Percentiles rank a stretch among this genome's conserved stretches.
Conservation (phyloP, 2,113 vertebrate species). For the Xenus cinereus region DNA sequence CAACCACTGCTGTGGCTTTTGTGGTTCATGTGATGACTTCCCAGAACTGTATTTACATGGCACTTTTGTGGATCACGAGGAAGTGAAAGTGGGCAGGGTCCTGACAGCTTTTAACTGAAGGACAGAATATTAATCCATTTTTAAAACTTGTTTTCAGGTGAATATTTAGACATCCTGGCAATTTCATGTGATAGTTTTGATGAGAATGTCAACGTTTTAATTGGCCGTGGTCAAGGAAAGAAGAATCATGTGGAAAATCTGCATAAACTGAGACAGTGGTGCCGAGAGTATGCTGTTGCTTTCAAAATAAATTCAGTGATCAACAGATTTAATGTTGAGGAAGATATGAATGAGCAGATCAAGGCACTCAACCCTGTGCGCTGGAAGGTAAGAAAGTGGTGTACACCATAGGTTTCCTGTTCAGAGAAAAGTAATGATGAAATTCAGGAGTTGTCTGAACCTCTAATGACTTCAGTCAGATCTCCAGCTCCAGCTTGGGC, state of each 20-base stretch:
- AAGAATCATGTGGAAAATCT: constrained; percentile 89
- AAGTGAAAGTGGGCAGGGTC: neutral
- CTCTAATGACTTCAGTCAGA: neutral
- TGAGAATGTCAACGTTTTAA: constrained; percentile 86
- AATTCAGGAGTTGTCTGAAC: neutral
- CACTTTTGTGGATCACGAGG: neutral
- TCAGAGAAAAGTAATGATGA: neutral
- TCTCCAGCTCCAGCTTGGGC: neutral
- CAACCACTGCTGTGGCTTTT: neutral
- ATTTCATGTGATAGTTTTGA: constrained; percentile 94
- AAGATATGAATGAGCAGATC: constrained; percentile 87
- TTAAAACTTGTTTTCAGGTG: constrained; percentile 70
- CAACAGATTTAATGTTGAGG: constrained; percentile 88
- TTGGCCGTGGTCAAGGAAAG: constrained; percentile 87
- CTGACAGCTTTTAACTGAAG: neutral
- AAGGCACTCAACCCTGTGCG: constrained; percentile 83
- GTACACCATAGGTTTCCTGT: neutral
- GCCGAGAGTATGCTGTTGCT: constrained; percentile 85
- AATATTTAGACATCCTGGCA: constrained; percentile 90
- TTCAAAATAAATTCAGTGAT: constrained; percentile 97
- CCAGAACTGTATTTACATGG: neutral
- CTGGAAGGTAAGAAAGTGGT: constrained; percentile 83
- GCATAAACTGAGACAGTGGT: constrained; percentile 83
- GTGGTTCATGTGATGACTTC: neutral
- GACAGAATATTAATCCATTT: neutral